These are phyloP conservation scores for Masticophis lateralis DNA, from an alignment of 2,797 vertebrate genomes.

Conservation along the genomic window DNA sequence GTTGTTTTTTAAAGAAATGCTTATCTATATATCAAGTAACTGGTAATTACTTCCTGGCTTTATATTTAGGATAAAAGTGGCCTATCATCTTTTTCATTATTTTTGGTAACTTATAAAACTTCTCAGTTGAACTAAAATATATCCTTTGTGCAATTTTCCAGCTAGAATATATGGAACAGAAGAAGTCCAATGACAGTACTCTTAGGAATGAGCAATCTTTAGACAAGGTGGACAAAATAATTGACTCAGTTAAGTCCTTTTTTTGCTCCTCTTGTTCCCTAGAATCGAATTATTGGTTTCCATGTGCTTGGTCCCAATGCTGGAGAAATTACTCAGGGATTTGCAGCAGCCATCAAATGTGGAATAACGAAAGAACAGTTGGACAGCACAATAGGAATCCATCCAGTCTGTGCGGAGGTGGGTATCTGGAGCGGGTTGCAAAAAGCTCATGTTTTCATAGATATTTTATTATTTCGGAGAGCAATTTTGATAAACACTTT, in stretches of 20 bases:
- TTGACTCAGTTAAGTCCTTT: constrained; percentile 17
- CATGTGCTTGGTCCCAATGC: constrained; percentile 81
- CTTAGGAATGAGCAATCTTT: constrained; percentile 6
- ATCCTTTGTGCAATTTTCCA: neutral
- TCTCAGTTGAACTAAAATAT: neutral
- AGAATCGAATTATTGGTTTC: constrained; percentile 82
- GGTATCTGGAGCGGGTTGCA: constrained; percentile 27
- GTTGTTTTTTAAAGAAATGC: neutral
- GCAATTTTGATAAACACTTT: neutral
- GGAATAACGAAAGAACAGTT: constrained; percentile 80
- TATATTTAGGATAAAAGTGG: neutral
- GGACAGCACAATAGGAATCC: constrained; percentile 77
- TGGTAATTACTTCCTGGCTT: neutral
- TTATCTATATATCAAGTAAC: neutral
- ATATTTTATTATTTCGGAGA: neutral
- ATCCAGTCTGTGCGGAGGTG: constrained; percentile 83
- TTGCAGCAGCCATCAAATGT: constrained; percentile 79
- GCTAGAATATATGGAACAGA: neutral
- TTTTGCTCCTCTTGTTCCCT: constrained; percentile 38
- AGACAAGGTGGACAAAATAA: neutral
- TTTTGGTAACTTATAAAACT: neutral
- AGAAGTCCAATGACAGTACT: neutral
- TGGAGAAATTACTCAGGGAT: constrained; percentile 83
- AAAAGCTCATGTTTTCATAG: neutral
- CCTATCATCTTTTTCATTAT: neutral